Percentiles rank a stretch among this genome's conserved stretches.
Evolutionary conservation across 2,113 vertebrate species (phyloP).

Genomic region (Pseudopipra pipra): DNA sequence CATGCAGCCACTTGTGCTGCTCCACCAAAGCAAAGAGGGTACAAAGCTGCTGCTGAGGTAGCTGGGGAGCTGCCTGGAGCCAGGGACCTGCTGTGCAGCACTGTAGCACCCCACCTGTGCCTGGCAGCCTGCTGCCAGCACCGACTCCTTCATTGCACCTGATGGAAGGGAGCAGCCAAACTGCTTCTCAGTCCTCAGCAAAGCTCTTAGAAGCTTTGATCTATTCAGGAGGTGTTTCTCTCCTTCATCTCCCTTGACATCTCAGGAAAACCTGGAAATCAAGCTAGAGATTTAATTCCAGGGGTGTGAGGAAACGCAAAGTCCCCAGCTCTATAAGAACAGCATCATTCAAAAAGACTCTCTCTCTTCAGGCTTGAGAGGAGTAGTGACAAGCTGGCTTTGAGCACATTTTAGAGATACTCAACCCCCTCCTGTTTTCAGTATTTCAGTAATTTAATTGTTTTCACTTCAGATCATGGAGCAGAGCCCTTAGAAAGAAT

Average conservation of each 20-base stretch:
- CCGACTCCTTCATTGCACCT: background rate
- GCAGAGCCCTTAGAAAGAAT: background rate
- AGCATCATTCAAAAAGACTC: background rate
- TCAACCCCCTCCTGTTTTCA: background rate
- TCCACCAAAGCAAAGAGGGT: background rate
- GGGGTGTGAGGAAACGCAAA: background rate
- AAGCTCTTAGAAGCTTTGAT: background rate
- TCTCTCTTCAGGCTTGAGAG: background rate
- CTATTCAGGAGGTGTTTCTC: background rate
- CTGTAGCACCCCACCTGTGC: background rate
- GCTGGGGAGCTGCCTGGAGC: background rate
- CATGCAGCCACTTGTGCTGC: background rate
- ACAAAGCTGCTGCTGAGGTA: background rate
- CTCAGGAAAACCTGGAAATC: background rate
- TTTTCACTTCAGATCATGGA: background rate
- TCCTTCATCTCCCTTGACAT: background rate
- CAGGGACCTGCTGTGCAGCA: background rate
- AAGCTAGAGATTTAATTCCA: background rate
- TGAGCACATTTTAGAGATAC: background rate
- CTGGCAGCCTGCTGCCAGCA: background rate
- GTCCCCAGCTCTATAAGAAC: background rate
- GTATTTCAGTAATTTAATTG: background rate
- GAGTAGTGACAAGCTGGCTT: background rate
- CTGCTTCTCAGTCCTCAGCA: background rate
- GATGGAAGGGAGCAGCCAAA: background rate